Percentiles rank a stretch among this genome's conserved stretches.
These are phyloP conservation scores for Thamnophis sirtalis DNA, from an alignment of 2,113 vertebrate species.

Conservation along the genomic window DNA sequence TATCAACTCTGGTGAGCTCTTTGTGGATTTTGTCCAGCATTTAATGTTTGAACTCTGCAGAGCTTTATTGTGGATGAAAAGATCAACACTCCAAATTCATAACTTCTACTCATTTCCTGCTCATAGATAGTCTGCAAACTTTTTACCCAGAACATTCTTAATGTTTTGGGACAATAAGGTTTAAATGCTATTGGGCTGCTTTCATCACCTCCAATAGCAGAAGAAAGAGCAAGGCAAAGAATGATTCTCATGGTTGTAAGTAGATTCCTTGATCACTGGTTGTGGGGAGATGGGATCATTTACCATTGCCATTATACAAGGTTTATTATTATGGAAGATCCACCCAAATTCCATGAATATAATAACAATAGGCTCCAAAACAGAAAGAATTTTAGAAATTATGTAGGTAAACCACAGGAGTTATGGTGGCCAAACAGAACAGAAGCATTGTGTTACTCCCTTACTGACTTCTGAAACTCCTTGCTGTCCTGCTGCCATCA, in stretches of 20 bases:
- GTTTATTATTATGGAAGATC: background rate
- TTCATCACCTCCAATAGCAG: slow-evolving; percentile 27
- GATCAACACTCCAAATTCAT: background rate
- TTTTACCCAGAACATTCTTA: background rate
- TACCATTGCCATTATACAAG: slow-evolving; percentile 17
- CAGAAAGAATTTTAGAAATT: background rate
- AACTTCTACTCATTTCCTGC: background rate
- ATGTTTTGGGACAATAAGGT: background rate
- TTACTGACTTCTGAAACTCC: background rate
- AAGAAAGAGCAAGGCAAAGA: slow-evolving; percentile 16
- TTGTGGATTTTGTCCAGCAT: background rate
- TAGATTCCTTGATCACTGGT: background rate
- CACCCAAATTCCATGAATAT: slow-evolving; percentile 6
- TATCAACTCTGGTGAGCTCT: background rate
- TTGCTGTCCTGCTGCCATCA: background rate
- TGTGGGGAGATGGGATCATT: background rate
- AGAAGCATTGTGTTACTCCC: background rate
- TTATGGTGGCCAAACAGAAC: background rate
- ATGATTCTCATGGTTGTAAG: background rate
- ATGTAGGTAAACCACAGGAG: no score
- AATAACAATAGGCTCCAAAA: background rate
- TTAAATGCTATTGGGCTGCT: slow-evolving; percentile 12
- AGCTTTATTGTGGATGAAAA: background rate
- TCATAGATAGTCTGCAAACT: slow-evolving; percentile 3
- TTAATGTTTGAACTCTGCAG: accelerated